These are phyloP conservation scores for Epizoanthus ramosus DNA, from an alignment of 92 coral and sea anemone genomes.

Conservation along the genomic window DNA sequence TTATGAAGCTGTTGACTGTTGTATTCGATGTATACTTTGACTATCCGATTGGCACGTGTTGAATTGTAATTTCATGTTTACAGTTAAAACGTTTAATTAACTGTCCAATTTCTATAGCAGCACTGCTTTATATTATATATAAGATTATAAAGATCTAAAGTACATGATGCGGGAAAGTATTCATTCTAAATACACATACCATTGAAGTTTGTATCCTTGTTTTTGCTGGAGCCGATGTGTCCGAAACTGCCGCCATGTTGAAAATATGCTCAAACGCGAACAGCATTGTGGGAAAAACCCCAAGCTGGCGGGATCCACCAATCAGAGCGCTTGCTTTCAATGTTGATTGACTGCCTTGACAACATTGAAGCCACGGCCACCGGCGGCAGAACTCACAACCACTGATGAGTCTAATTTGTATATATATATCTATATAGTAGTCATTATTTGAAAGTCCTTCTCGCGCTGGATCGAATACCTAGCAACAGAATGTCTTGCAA, in stretches of 20 bases:
- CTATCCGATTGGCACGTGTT: too few relatives aligned
- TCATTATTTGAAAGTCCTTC: neutral
- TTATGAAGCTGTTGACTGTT: too few relatives aligned
- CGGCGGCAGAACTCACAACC: neutral
- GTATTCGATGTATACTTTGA: too few relatives aligned
- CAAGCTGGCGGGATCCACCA: neutral
- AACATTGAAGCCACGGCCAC: neutral
- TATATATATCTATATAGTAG: neutral
- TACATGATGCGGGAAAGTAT: too few relatives aligned
- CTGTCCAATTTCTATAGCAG: neutral
- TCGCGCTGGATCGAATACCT: neutral
- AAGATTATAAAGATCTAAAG: too few relatives aligned
- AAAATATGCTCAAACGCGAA: slow-evolving; percentile 16
- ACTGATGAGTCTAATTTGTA: neutral
- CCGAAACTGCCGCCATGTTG: slow-evolving; percentile 82
- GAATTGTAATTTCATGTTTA: too few relatives aligned
- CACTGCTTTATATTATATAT: too few relatives aligned
- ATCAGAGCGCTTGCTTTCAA: neutral
- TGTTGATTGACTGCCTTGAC: slow-evolving; percentile 20
- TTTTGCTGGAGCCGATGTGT: slow-evolving; percentile 30
- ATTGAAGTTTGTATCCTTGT: slow-evolving; percentile 83
- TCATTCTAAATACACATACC: slow-evolving; percentile 56
- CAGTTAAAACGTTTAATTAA: neutral
- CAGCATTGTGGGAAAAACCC: slow-evolving; percentile 53
- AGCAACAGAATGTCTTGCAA: neutral